phyloP scores from a whole-genome alignment of 2,797 vertebrate genomes.

The Manis javanica region DNA sequence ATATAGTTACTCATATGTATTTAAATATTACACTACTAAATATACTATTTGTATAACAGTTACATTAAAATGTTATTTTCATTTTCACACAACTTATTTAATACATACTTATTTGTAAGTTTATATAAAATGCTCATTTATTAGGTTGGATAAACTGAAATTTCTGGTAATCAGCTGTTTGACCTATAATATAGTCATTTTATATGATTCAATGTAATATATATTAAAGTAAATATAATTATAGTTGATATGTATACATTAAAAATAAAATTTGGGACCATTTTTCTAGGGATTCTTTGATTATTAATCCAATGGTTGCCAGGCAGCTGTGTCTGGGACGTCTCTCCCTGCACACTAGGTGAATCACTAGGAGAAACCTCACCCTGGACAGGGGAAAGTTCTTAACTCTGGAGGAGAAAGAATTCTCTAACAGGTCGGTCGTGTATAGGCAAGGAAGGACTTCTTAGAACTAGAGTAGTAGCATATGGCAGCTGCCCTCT shows the following conservation, averaged over 20 bases:
- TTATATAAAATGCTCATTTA: not conserved
- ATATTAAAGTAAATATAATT: not conserved
- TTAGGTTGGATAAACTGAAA: not conserved
- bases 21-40: not conserved
- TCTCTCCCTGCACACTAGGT: too few relatives aligned
- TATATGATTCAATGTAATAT: not conserved
- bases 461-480: too few relatives aligned
- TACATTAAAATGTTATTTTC: not conserved
- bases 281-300: not conserved
- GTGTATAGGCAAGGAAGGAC: too few relatives aligned
- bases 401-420: too few relatives aligned
- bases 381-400: too few relatives aligned
- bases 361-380: too few relatives aligned
- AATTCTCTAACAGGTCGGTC: too few relatives aligned
- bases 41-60: not conserved
- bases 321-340: too few relatives aligned
- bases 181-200: not conserved
- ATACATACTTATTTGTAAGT: not conserved
- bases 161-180: not conserved
- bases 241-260: not conserved
- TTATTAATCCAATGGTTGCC: not conserved
- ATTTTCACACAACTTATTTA: not conserved
- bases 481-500: too few relatives aligned
- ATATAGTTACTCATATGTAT: not conserved
- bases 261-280: not conserved